phyloP scores from a whole-genome alignment of 2,113 vertebrate species.

The Apodemus speciosus region DNA sequence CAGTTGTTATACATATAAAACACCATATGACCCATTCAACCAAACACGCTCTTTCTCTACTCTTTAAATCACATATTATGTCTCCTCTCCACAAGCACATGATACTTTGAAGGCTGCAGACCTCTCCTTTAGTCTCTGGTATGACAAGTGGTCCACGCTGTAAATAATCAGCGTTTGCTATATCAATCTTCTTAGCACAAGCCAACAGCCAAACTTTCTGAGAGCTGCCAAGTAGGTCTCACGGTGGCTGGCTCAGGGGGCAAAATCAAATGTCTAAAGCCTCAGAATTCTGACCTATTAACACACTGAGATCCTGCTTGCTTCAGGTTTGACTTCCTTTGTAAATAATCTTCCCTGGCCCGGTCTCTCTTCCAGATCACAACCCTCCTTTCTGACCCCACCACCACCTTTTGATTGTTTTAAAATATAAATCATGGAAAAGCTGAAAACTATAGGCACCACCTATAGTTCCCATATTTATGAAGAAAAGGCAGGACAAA shows the following conservation, averaged over 20 bases:
- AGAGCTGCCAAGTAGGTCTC: constrained; percentile 15
- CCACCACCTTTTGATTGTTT: background rate
- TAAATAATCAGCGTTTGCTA: background rate
- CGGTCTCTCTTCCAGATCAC: background rate
- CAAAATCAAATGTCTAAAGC: constrained; percentile 5
- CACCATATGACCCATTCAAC: background rate
- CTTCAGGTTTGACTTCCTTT: background rate
- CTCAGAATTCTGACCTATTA: background rate
- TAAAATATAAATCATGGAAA: background rate
- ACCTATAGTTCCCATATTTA: background rate
- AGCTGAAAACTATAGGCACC: background rate
- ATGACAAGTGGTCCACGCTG: background rate
- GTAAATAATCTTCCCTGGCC: background rate
- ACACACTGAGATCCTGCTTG: background rate
- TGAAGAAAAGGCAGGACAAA: background rate
- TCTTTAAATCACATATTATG: background rate
- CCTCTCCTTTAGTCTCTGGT: background rate
- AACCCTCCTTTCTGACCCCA: background rate
- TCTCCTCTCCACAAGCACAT: background rate
- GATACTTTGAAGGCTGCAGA: background rate
- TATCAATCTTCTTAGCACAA: background rate
- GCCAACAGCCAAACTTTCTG: background rate
- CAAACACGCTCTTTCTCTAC: background rate
- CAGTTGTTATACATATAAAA: background rate
- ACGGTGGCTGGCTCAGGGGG: background rate